Evolutionary conservation across 2,888 invertebrate genomes (phyloP).

Genomic region (Drosophila subquinaria): DNA sequence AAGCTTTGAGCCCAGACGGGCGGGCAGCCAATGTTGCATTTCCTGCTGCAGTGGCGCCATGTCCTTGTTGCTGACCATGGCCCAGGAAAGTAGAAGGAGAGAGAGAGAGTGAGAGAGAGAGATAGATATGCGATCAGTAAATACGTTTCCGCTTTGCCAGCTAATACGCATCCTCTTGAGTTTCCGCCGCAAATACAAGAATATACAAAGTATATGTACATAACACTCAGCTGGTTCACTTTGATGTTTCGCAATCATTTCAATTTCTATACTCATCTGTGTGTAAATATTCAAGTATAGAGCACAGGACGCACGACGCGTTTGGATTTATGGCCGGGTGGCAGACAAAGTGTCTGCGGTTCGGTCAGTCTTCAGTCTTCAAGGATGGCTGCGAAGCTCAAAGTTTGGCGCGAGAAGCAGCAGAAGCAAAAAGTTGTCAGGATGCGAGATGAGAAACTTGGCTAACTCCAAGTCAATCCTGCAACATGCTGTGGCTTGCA

Average conservation of each 20-base stretch:
- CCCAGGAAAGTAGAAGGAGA: background rate
- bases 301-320: conserved; percentile 21
- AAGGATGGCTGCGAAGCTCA: conserved; percentile 30
- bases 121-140: conserved; percentile 81
- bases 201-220: conserved; percentile 49
- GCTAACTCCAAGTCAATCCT: conserved; percentile 60
- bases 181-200: conserved; percentile 66
- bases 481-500: conserved; percentile 7
- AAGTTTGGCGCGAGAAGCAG: conserved; percentile 36
- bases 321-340: conserved; percentile 82
- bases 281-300: conserved; percentile 10
- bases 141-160: conserved; percentile 83
- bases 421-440: conserved; percentile 56
- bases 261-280: conserved; percentile 51
- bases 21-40: conserved; percentile 58
- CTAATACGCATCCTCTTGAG: conserved; percentile 84
- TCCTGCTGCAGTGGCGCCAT: conserved; percentile 54
- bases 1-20: conserved; percentile 51
- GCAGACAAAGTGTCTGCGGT: conserved; percentile 84
- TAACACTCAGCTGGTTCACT: conserved; percentile 83
- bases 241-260: conserved; percentile 80
- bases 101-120: background rate
- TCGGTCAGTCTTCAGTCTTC: conserved; percentile 67
- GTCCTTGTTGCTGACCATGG: conserved; percentile 42
- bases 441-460: conserved; percentile 51